Evolutionary conservation across 2,113 vertebrate species (phyloP).

Genomic region (Aptenodytes patagonicus): DNA sequence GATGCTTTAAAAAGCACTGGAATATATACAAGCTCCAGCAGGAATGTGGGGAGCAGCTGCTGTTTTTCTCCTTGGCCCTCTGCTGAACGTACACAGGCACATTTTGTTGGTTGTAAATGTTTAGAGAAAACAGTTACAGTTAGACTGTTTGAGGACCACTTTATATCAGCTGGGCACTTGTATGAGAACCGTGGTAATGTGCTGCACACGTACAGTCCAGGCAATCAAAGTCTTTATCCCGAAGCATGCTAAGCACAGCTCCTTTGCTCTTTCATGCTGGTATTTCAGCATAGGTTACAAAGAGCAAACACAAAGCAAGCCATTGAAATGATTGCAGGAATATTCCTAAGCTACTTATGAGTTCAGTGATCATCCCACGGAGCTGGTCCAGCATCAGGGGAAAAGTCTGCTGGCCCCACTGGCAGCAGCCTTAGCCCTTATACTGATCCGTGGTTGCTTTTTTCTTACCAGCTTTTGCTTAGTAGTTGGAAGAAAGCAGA

Average conservation of each 20-base stretch:
- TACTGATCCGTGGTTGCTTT: background rate
- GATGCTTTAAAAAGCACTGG: constrained; percentile 51
- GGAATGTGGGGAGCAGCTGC: constrained; percentile 49
- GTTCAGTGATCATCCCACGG: background rate
- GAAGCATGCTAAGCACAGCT: background rate
- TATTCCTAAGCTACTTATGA: background rate
- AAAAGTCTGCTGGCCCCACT: background rate
- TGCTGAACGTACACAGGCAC: background rate
- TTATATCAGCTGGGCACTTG: constrained; percentile 2
- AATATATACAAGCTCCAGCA: constrained; percentile 39
- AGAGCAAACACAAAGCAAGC: background rate
- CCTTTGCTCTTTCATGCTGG: background rate
- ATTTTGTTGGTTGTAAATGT: constrained; percentile 59
- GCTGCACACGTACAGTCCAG: background rate
- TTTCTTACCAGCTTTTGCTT: background rate
- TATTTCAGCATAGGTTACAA: background rate
- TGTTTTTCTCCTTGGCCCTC: background rate
- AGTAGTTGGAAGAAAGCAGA: background rate
- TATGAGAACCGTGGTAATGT: background rate
- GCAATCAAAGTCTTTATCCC: background rate
- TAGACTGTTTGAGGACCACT: background rate
- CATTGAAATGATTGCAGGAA: background rate
- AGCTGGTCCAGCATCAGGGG: background rate
- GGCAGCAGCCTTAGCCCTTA: background rate
- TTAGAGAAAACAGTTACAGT: constrained; percentile 54